These are phyloP conservation scores for Anguilla obscura DNA, from an alignment of 2,797 vertebrate genomes.

Conservation along the genomic window DNA sequence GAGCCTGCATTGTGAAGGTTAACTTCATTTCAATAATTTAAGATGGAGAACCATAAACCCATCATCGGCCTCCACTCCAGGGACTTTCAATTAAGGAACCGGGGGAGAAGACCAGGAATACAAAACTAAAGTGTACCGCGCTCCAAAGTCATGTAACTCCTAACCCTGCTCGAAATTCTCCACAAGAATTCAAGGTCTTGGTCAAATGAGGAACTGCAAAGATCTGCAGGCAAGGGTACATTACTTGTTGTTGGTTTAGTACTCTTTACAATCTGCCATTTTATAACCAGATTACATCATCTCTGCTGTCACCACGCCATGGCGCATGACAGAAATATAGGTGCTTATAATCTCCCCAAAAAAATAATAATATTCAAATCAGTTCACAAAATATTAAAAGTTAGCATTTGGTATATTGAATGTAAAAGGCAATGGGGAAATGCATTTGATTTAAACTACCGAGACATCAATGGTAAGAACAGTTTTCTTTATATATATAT, in stretches of 20 bases:
- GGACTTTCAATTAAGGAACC: constrained; percentile 15
- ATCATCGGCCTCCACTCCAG: neutral
- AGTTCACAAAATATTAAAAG: neutral
- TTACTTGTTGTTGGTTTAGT: neutral
- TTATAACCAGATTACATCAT: neutral
- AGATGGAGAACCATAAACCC: constrained; percentile 26
- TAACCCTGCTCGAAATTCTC: neutral
- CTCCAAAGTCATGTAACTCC: neutral
- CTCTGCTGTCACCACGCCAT: neutral
- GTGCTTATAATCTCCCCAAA: neutral
- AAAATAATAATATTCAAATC: constrained; percentile 10
- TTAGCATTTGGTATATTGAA: neutral
- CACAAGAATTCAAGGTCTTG: constrained; percentile 26
- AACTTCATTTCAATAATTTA: constrained; percentile 41
- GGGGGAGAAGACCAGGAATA: neutral
- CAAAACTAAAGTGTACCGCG: neutral
- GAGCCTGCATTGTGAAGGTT: constrained; percentile 41
- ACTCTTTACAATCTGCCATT: neutral
- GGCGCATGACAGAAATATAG: neutral
- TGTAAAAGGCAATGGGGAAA: neutral
- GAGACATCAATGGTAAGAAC: neutral
- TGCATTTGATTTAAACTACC: neutral
- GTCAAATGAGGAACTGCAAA: neutral
- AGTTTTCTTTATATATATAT: neutral
- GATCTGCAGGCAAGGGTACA: neutral